phyloP scores from a whole-genome alignment of 2,797 vertebrate genomes.

The Limosa lapponica region DNA sequence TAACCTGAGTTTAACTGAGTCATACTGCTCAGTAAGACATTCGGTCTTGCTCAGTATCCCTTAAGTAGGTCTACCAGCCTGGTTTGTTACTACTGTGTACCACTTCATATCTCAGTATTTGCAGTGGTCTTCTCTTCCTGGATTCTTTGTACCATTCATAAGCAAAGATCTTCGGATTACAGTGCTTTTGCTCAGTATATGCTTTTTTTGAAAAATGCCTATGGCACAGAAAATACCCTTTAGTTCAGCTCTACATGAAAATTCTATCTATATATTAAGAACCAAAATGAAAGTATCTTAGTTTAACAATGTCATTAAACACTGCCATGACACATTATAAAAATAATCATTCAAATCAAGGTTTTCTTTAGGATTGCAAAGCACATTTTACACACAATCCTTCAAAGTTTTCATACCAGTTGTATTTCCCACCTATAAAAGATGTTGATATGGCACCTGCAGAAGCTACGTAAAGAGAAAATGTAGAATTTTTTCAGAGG shows the following conservation, averaged over 20 bases:
- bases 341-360: neutral
- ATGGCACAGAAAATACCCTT: neutral
- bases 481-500: neutral
- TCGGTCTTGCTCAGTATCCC: neutral
- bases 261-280: neutral
- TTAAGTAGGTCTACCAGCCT: neutral
- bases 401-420: neutral
- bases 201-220: neutral
- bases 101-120: neutral
- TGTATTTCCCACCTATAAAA: neutral
- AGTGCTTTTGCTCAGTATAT: neutral
- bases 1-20: neutral
- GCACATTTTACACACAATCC: neutral
- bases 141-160: neutral
- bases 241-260: neutral
- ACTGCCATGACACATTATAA: neutral
- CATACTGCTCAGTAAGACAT: neutral
- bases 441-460: neutral
- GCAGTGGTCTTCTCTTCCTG: neutral
- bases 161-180: neutral
- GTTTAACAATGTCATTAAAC: neutral
- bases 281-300: neutral
- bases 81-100: neutral
- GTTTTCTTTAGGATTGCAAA: neutral
- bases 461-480: neutral